Evolutionary conservation across 2,888 invertebrate genomes (phyloP).

Genomic region (Hirtodrosophila duncani): DNA sequence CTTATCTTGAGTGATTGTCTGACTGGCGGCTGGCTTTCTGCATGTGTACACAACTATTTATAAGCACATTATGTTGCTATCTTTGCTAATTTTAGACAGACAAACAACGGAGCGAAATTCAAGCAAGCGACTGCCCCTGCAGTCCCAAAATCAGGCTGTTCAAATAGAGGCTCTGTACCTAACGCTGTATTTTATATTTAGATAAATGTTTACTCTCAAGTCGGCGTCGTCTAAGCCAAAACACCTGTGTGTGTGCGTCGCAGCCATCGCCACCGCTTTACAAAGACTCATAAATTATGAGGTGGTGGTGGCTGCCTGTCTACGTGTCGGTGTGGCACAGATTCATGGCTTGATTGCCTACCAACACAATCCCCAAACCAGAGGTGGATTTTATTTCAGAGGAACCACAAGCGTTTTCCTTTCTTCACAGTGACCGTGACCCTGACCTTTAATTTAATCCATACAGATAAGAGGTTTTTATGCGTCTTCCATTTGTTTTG

Average conservation of each 20-base stretch:
- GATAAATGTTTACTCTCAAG: slow-evolving; percentile 29
- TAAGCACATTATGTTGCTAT: slow-evolving; percentile 54
- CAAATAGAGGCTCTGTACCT: slow-evolving; percentile 41
- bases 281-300: neutral
- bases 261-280: neutral
- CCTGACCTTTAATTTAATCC: too few species aligned
- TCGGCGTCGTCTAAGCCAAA: slow-evolving; percentile 19
- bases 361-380: too few species aligned
- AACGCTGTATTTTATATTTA: slow-evolving; percentile 25
- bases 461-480: too few species aligned
- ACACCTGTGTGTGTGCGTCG: slow-evolving; percentile 45
- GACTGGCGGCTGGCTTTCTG: slow-evolving; percentile 32
- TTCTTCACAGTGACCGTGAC: too few species aligned
- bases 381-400: too few species aligned
- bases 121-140: slow-evolving; percentile 51
- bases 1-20: slow-evolving; percentile 22
- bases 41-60: slow-evolving; percentile 66
- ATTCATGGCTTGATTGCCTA: slow-evolving; percentile 2
- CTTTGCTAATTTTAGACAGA: slow-evolving; percentile 64
- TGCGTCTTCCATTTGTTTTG: neutral
- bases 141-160: slow-evolving; percentile 51
- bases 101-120: slow-evolving; percentile 41
- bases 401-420: too few species aligned
- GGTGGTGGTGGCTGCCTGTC: too few species aligned
- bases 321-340: too few species aligned